A percentile compares a stretch with the other conserved stretches of the same genome.
phyloP scores from a whole-genome alignment of 2,888 invertebrate genomes.

The Leptura quadrifasciata region DNA sequence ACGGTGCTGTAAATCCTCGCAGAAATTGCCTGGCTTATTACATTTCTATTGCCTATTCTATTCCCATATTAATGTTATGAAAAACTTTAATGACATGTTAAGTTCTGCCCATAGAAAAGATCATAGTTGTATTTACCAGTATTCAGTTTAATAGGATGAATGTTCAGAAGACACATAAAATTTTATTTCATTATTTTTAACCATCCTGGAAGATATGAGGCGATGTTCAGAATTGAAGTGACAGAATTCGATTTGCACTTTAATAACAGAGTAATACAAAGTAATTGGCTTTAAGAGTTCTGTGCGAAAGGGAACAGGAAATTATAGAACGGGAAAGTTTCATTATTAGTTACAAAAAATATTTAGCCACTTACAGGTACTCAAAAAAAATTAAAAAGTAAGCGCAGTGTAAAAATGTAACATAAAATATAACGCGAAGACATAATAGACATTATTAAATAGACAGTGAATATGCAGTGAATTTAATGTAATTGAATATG shows the following conservation, averaged over 20 bases:
- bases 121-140: background rate
- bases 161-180: constrained; percentile 7
- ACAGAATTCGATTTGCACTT: background rate
- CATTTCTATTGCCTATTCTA: constrained; percentile 48
- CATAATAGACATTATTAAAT: too few species aligned
- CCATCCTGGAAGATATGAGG: background rate
- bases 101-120: background rate
- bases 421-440: too few species aligned
- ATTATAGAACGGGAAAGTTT: too few species aligned
- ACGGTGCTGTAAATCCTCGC: constrained; percentile 44
- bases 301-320: too few species aligned
- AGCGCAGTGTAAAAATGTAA: too few species aligned
- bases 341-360: too few species aligned
- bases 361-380: too few species aligned
- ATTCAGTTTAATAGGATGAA: constrained; percentile 9
- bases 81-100: constrained; percentile 38
- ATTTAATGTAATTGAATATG: too few species aligned
- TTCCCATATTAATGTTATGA: constrained; percentile 36
- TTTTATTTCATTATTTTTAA: constrained; percentile 3
- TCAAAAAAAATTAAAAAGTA: too few species aligned
- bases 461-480: too few species aligned
- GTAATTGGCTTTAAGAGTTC: too few species aligned
- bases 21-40: constrained; percentile 48
- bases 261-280: background rate
- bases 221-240: background rate